Base-by-base conservation (phyloP, 2,797 vertebrate species). In the Xenentodon cancila region DNA sequence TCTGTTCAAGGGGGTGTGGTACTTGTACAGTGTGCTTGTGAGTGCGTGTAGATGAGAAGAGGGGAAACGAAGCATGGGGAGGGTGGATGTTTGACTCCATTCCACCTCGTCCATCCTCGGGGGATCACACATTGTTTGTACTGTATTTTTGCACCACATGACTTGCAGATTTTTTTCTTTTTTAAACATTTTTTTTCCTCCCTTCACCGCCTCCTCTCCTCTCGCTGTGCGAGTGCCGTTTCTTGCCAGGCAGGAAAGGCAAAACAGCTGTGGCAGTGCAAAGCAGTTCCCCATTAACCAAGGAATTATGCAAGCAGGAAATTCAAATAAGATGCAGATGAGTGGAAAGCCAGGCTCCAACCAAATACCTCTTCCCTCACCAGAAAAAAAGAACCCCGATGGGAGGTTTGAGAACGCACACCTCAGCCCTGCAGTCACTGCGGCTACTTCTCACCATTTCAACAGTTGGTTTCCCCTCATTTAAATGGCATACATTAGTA, bases 311-410 rank as follows among this genome's bases (percentile, higher is more conserved):
- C 89, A 89, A 89, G 84, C 88, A 91, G 90, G 87, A 88, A 86
- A 90, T 91, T 91, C 84, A 90, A 80, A 88, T 90, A 71, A 89
- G 86, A 88, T 89, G 89, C 88, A 91, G 88, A 91, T 88, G 79
- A 89, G 82, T 20, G 64, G 58, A 84, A 58, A 85, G 79, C 73
- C 81, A 21, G 67, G 63, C 72, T 73, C 74, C 52, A 68, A 73
- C 67, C 68, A 65, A 78, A 80, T 70, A 58, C 74, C 66, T 56
- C 59, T 34, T 53, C 53, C 19, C 52, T 43, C 66, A n/a, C 40
- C 57, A 11, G 70, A 50, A 30, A 27, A 16, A 25, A 7, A 64
- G 32, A 50, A 61, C 54, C 46, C 73, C 4, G 67, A 71, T 25
- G 43, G 48, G 34, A 76, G 64, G 21, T 64, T 68, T 43, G 64